Evolutionary conservation across 2,888 invertebrate genomes (phyloP).

Genomic region (Leptodirus hochenwartii): DNA sequence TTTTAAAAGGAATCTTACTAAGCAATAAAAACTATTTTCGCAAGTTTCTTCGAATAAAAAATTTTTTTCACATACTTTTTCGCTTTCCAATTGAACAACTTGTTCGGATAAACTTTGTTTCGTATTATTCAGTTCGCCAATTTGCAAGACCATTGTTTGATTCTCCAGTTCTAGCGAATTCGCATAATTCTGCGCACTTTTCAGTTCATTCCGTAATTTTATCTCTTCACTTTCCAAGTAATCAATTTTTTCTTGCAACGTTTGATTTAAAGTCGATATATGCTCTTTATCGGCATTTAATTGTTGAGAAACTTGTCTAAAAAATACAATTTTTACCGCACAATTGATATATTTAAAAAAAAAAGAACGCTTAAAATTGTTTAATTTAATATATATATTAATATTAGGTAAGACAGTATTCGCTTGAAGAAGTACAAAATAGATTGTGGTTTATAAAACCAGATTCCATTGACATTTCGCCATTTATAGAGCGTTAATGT

Average conservation of each 20-base stretch:
- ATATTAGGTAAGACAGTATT: too few species aligned
- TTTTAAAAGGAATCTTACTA: too few species aligned
- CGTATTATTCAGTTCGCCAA: conserved; percentile 31
- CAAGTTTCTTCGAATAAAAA: conserved; percentile 32
- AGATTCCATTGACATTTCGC: too few species aligned
- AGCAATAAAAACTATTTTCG: too few species aligned
- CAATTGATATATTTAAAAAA: too few species aligned
- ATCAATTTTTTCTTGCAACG: conserved; percentile 45
- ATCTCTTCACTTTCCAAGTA: conserved; percentile 48
- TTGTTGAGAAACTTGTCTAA: conserved; percentile 50
- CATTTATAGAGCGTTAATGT: too few species aligned
- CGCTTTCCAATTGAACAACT: conserved; percentile 24
- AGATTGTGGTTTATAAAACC: too few species aligned
- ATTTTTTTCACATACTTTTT: conserved; percentile 23
- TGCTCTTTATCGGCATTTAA: conserved; percentile 59
- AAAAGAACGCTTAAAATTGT: too few species aligned
- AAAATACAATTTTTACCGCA: too few species aligned
- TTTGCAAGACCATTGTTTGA: conserved; percentile 37
- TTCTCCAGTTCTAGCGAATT: conserved; percentile 45
- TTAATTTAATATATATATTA: too few species aligned
- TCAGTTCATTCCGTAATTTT: conserved; percentile 43
- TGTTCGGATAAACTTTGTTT: conserved; percentile 25
- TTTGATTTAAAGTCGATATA: conserved; percentile 34
- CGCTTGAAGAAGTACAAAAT: too few species aligned
- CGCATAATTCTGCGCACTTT: conserved; percentile 41